Evolutionary conservation across 2,888 invertebrate genomes (phyloP), one percentile per base, ranked within the genome.

Genomic region (Trachelus tabidus): DNA sequence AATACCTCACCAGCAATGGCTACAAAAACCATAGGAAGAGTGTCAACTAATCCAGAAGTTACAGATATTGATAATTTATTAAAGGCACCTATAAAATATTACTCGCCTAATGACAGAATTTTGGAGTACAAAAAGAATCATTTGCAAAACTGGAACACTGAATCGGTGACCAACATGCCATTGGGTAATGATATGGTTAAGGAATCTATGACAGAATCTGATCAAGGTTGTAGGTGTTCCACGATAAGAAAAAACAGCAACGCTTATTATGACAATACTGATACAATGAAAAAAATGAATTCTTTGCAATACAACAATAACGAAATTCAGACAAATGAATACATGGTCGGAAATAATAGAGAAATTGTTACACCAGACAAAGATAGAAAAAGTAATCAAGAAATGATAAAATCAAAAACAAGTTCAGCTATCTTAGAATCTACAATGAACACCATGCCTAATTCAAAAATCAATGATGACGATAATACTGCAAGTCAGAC

Each of bases 61-160:
- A 34, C 31, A 33, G 12, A 31, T 71, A 11, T 6, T 33, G 11
- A 71, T 71, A 31, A 30, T 11, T 33, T 4, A 33, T 31, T 71
- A 4, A 80, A 80, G 35, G 35, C 73, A 23, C 85, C 88, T 3
- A 88, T 81, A 33, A 84, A 85, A 76, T 87, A 88, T 83, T 88
- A 86, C 74, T 86, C 87, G 0, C 86, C 85, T 1, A 77, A 80
- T 4, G 85, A 85, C 78, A 79, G 85, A 75, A 75, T 84, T 33
- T 34, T 86, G 11, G 80, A 86, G 6, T 87, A 88, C 68, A 80
- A 82, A 37, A 86, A 86, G 78, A 85, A 85, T 73, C 82, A 83
- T 79, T 33, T 71, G 56, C 56, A 23, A 56, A 0, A 56, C 56
- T 56, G 23, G 31, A 56, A 34, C 23, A 30, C 31, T 23, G 71